Evolutionary conservation across 2,113 vertebrate species (phyloP).

Genomic region (Otolemur garnettii): DNA sequence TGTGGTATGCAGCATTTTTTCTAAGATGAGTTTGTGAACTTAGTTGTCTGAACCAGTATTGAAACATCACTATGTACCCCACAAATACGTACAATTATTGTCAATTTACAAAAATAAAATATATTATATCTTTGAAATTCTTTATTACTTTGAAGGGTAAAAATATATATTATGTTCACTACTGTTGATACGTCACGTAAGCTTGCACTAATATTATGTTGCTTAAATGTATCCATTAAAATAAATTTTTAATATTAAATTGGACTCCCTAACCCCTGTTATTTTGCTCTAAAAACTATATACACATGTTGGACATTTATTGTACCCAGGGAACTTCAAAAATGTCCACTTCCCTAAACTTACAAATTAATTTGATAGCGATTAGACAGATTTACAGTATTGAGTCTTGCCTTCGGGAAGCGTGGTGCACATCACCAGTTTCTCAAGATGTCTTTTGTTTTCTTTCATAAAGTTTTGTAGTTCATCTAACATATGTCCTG

Average conservation of each 20-base stretch:
- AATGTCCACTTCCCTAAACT: background rate
- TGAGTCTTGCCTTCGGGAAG: background rate
- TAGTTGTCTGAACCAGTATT: no score
- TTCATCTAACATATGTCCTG: background rate
- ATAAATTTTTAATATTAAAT: background rate
- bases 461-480: background rate
- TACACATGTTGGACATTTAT: background rate
- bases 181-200: background rate
- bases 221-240: background rate
- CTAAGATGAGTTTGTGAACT: no score
- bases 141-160: constrained; percentile 24
- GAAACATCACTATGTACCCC: no score
- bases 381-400: background rate
- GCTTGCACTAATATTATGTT: background rate
- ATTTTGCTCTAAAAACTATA: background rate
- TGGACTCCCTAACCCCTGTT: background rate
- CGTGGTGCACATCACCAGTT: background rate
- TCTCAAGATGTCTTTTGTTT: background rate
- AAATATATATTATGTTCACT: background rate
- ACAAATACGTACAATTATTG: no score
- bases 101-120: background rate
- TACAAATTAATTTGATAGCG: background rate
- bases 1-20: no score
- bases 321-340: background rate
- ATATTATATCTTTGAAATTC: background rate